Evolutionary conservation across 2,113 vertebrate species (phyloP).

Genomic region (Mionectes macconnelli): DNA sequence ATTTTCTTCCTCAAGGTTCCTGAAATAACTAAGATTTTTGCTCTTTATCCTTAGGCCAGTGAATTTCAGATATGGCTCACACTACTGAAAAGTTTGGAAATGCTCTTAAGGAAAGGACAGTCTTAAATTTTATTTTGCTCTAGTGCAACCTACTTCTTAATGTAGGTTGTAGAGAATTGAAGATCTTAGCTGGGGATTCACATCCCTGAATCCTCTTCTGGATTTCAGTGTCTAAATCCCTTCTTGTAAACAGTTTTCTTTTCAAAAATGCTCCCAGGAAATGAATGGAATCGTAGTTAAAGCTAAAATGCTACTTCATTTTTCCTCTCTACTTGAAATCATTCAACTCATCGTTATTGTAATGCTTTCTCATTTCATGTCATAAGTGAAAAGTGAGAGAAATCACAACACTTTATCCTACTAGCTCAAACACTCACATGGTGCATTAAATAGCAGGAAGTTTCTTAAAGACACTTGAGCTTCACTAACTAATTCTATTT

Average conservation of each 20-base stretch:
- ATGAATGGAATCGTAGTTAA: not conserved
- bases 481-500: not conserved
- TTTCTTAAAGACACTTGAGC: not conserved
- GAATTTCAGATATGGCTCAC: not conserved
- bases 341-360: not conserved
- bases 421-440: not conserved
- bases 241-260: not conserved
- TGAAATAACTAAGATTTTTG: not conserved
- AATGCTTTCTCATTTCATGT: not conserved
- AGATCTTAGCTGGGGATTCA: not conserved
- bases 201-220: not conserved
- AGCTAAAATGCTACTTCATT: not conserved
- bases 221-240: not conserved
- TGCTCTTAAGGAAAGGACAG: not conserved
- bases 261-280: not conserved
- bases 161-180: not conserved
- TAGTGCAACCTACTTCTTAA: not conserved
- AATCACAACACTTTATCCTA: not conserved
- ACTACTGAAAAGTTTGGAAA: not conserved
- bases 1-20: not conserved
- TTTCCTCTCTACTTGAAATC: not conserved
- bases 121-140: not conserved
- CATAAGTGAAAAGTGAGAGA: not conserved
- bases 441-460: not conserved
- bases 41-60: not conserved